Conservation (phyloP, 2,888 invertebrate species). For the Harmothoe impar region DNA sequence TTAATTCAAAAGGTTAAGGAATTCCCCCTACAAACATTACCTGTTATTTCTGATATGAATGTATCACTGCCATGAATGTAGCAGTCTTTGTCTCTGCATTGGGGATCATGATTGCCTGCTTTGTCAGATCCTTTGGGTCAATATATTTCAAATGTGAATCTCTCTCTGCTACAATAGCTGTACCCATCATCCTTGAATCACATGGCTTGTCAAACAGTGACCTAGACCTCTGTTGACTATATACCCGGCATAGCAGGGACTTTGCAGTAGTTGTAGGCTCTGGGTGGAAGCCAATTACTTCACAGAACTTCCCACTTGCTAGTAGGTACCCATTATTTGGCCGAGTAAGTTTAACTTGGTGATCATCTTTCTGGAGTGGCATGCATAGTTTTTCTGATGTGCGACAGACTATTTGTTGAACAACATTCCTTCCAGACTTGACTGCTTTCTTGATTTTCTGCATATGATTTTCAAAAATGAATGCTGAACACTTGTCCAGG, state of each 20-base stretch:
- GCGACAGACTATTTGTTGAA: slow-evolving; percentile 63
- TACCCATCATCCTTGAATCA: slow-evolving; percentile 45
- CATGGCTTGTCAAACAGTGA: slow-evolving; percentile 38
- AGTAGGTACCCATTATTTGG: slow-evolving; percentile 35
- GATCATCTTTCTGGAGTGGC: not conserved
- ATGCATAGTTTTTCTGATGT: not conserved
- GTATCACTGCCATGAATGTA: not conserved
- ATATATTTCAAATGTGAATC: not conserved
- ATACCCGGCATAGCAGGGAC: not conserved
- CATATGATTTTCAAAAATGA: slow-evolving; percentile 67
- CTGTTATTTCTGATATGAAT: no score
- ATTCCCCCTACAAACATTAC: no score
- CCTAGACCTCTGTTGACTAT: not conserved
- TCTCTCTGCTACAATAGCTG: not conserved
- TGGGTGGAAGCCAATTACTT: not conserved
- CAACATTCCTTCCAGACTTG: slow-evolving; percentile 55
- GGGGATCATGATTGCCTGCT: not conserved
- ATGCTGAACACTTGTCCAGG: slow-evolving; percentile 66
- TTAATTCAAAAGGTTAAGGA: no score
- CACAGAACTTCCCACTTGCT: slow-evolving; percentile 5
- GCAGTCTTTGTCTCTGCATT: not conserved
- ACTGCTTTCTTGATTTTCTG: slow-evolving; percentile 66
- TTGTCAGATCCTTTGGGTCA: not conserved
- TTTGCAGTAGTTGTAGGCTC: not conserved
- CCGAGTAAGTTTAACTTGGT: not conserved